Evolutionary conservation across 2,113 vertebrate genomes (phyloP).

Genomic region (Sinocyclocheilus anophthalmus): DNA sequence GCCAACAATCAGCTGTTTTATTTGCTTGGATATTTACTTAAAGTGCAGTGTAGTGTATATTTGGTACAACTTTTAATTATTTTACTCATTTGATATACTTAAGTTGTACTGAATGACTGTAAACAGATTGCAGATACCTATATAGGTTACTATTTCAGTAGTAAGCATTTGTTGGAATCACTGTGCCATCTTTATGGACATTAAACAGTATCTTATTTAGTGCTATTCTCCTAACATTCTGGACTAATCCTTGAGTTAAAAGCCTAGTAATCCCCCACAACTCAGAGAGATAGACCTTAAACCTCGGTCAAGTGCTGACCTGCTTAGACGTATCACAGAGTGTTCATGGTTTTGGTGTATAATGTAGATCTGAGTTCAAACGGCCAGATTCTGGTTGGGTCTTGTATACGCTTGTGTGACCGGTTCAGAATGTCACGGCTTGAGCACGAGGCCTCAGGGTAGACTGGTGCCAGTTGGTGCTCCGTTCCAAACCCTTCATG

Average conservation of each 20-base stretch:
- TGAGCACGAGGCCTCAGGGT: slow-evolving; percentile 55
- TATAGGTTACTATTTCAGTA: background rate
- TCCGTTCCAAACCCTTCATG: slow-evolving; percentile 57
- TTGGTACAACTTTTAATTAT: background rate
- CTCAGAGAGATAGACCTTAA: slow-evolving; percentile 23
- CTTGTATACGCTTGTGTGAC: slow-evolving; percentile 58
- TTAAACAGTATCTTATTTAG: background rate
- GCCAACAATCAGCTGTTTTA: background rate
- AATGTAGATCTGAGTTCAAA: background rate
- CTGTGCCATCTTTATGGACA: background rate
- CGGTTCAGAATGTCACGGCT: slow-evolving; percentile 70
- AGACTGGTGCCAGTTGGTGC: slow-evolving; percentile 60
- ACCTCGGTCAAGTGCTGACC: slow-evolving; percentile 1
- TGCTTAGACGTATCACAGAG: background rate
- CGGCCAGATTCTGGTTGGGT: background rate
- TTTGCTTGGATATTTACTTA: background rate
- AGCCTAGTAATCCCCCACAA: slow-evolving; percentile 18
- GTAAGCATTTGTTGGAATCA: background rate
- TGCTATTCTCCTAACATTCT: background rate
- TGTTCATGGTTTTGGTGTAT: background rate
- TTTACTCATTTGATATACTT: too few relatives aligned
- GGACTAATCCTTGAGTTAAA: slow-evolving; percentile 12
- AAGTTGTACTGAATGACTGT: too few relatives aligned
- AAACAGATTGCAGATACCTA: background rate
- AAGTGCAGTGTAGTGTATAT: background rate